A percentile compares a stretch with the other conserved stretches of the same genome.
Evolutionary conservation across 2,113 vertebrate species (phyloP).

Genomic region (Hippocampus mohnikei): DNA sequence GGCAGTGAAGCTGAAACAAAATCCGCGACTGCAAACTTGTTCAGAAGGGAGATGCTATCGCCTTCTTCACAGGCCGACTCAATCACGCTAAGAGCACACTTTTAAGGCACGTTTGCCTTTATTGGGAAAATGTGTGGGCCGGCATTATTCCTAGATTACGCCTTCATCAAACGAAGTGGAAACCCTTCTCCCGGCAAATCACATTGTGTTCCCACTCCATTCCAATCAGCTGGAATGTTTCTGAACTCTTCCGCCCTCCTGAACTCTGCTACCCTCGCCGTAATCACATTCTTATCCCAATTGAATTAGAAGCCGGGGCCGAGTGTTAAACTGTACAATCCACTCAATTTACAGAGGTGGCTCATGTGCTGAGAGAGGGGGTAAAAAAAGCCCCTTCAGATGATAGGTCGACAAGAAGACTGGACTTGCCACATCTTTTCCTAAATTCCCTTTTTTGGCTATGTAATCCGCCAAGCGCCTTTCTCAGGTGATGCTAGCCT

Average conservation of each 20-base stretch:
- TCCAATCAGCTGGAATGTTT: slow-evolving; percentile 54
- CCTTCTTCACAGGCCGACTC: slow-evolving; percentile 25
- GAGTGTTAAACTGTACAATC: slow-evolving; percentile 31
- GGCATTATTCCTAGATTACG: slow-evolving; percentile 39
- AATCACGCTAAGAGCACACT: slow-evolving; percentile 71
- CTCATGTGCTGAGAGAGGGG: slow-evolving; percentile 1
- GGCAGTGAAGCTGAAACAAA: slow-evolving; percentile 5
- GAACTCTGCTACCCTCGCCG: slow-evolving; percentile 32
- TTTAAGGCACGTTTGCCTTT: slow-evolving; percentile 51
- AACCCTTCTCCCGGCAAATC: slow-evolving; percentile 38
- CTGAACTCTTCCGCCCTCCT: slow-evolving; percentile 39
- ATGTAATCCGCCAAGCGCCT: slow-evolving; percentile 23
- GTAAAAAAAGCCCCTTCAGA: neutral
- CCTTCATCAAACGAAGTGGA: slow-evolving; percentile 57
- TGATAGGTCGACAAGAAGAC: slow-evolving; percentile 11
- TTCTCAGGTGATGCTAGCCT: slow-evolving; percentile 39
- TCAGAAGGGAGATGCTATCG: slow-evolving; percentile 19
- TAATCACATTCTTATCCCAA: slow-evolving; percentile 49
- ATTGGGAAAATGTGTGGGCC: slow-evolving; percentile 49
- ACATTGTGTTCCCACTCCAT: slow-evolving; percentile 47
- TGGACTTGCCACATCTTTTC: slow-evolving; percentile 1
- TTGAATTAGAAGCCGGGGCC: slow-evolving; percentile 36
- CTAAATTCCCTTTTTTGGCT: neutral
- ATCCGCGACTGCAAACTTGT: slow-evolving; percentile 1
- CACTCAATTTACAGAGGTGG: slow-evolving; percentile 24